A percentile compares a stretch with the other conserved stretches of the same genome.
These are phyloP conservation scores for Parotia lawesii DNA, from an alignment of 2,113 vertebrate genomes.

Conservation along the genomic window DNA sequence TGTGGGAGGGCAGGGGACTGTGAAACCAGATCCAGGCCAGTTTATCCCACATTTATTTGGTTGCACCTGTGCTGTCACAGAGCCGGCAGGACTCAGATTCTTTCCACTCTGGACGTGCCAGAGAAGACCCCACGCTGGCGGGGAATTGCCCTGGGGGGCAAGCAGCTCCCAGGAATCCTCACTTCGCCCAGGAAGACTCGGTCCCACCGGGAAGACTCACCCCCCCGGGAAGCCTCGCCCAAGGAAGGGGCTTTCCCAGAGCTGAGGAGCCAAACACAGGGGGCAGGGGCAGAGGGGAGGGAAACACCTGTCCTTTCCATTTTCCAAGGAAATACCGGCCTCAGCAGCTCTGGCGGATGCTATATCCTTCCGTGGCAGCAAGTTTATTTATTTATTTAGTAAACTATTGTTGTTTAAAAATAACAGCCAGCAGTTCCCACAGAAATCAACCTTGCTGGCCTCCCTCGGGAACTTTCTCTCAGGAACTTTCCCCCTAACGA, in stretches of 20 bases:
- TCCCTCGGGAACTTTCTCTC: not conserved
- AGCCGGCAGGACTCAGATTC: not conserved
- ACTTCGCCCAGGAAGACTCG: rapidly evolving
- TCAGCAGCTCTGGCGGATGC: not conserved
- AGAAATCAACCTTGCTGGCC: not conserved
- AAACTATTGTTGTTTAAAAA: constrained; percentile 16
- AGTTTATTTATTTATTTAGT: not conserved
- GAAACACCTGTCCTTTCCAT: constrained; percentile 25
- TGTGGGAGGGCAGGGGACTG: not conserved
- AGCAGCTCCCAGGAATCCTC: not conserved
- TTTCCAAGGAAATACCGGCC: not conserved
- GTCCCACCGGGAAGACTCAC: not conserved
- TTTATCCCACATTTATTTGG: not conserved
- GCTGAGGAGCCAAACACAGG: not conserved
- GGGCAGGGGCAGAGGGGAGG: not conserved
- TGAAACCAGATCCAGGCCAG: not conserved
- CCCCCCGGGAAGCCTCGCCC: not conserved
- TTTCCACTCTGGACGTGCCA: not conserved
- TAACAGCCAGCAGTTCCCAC: not conserved
- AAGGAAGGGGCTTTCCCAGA: too few species aligned
- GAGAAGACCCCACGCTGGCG: rapidly evolving
- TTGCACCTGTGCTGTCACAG: constrained; percentile 15
- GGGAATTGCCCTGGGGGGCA: not conserved
- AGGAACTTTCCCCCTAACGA: not conserved
- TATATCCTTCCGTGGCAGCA: not conserved